A percentile compares a stretch with the other conserved stretches of the same genome.
phyloP scores from a whole-genome alignment of 2,113 vertebrate genomes.

The Setophaga coronata region DNA sequence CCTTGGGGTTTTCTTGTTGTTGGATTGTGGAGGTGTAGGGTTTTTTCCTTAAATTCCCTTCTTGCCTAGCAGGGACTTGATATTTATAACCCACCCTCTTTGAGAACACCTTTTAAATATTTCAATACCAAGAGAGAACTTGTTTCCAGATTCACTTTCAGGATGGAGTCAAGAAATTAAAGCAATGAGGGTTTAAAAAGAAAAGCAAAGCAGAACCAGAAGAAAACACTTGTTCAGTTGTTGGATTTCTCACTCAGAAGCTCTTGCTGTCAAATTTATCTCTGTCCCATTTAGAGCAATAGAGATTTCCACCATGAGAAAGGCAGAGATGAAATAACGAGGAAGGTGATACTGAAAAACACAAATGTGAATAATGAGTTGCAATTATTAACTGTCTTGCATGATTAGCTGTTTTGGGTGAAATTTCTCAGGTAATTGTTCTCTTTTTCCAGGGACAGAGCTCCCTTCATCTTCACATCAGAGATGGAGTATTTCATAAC shows the following conservation, averaged over 20 bases:
- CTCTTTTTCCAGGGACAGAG: slow-evolving; percentile 79
- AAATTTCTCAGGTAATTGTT: background rate
- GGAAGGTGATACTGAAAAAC: background rate
- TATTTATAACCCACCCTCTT: background rate
- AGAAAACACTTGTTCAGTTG: background rate
- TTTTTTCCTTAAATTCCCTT: background rate
- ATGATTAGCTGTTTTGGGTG: background rate
- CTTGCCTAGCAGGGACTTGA: background rate
- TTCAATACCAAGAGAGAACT: background rate
- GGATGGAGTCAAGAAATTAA: background rate
- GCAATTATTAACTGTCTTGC: background rate
- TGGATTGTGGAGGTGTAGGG: background rate
- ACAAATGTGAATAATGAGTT: background rate
- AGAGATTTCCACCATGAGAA: background rate
- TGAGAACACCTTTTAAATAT: slow-evolving; percentile 15
- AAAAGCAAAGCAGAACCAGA: background rate
- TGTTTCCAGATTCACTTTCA: slow-evolving; percentile 9
- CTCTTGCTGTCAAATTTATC: background rate
- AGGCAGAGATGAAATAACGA: background rate
- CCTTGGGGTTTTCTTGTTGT: background rate
- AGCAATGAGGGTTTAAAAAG: background rate
- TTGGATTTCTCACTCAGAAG: background rate
- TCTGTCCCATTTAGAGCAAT: background rate
- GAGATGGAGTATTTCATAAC: slow-evolving; percentile 95
- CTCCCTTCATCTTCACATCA: slow-evolving; percentile 90